These are phyloP conservation scores for Epistrophe grossulariae DNA, from an alignment of 2,888 invertebrate species.

Conservation along the genomic window DNA sequence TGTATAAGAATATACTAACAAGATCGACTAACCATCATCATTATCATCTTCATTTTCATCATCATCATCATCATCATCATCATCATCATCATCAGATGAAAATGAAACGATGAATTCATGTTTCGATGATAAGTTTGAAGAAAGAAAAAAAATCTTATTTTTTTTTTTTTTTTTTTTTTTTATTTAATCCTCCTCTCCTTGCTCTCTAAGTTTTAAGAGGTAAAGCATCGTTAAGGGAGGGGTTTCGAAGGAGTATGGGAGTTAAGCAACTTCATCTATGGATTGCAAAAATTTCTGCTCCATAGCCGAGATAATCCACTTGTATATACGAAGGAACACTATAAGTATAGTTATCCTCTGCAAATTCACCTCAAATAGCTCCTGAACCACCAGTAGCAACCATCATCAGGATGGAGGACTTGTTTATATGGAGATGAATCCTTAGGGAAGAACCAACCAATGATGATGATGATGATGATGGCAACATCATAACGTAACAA, in stretches of 20 bases:
- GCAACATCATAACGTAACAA: slow-evolving; percentile 47
- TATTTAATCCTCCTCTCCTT: background rate
- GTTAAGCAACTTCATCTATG: slow-evolving; percentile 23
- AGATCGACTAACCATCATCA: slow-evolving; percentile 64
- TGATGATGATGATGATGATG: background rate
- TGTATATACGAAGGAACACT: slow-evolving; percentile 57
- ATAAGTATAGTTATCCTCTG: slow-evolving; percentile 59
- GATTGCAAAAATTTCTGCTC: slow-evolving; percentile 49
- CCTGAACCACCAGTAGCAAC: slow-evolving; percentile 1
- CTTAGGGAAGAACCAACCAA: slow-evolving; percentile 24
- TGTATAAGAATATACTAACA: slow-evolving; percentile 28
- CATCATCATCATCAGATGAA: slow-evolving; percentile 26
- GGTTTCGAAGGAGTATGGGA: too few relatives aligned
- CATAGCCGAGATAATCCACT: slow-evolving; percentile 66
- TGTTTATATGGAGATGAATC: slow-evolving; percentile 18
- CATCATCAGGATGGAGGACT: slow-evolving; percentile 1
- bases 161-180: slow-evolving; percentile 10
- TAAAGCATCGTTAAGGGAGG: slow-evolving; percentile 2
- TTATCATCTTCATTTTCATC: slow-evolving; percentile 46
- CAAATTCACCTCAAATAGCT: slow-evolving; percentile 73
- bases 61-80: slow-evolving; percentile 23
- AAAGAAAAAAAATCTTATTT: slow-evolving; percentile 12
- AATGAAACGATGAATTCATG: slow-evolving; percentile 73
- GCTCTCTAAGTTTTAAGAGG: background rate
- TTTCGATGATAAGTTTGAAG: slow-evolving; percentile 63